Conservation (phyloP, 2,797 vertebrate species). For the Falco cherrug region DNA sequence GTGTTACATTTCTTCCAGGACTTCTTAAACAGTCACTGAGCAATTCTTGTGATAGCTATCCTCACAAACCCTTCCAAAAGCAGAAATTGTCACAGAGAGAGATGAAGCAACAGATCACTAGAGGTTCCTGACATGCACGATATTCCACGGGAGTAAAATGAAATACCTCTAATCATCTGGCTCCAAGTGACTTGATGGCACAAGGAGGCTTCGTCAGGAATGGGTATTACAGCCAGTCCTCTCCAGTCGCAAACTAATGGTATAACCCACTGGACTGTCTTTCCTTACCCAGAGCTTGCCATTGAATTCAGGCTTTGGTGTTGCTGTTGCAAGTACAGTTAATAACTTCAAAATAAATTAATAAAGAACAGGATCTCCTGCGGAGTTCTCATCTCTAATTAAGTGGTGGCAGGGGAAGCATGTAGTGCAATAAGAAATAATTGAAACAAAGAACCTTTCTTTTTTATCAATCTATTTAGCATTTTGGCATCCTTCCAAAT, state of each 20-base stretch:
- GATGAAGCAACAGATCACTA: not conserved
- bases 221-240: not conserved
- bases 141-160: not conserved
- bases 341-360: slow-evolving; percentile 49
- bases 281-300: not conserved
- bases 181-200: not conserved
- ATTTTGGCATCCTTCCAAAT: slow-evolving; percentile 56
- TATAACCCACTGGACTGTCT: not conserved
- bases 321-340: not conserved
- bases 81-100: not conserved
- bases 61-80: not conserved
- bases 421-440: slow-evolving; percentile 50
- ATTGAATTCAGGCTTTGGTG: not conserved
- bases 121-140: not conserved
- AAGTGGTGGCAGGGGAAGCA: slow-evolving; percentile 30
- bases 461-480: slow-evolving; percentile 50
- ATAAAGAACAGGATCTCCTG: slow-evolving; percentile 50
- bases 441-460: slow-evolving; percentile 56
- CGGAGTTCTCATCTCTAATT: slow-evolving; percentile 27
- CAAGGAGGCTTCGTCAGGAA: not conserved
- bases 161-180: not conserved
- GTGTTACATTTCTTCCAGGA: not conserved
- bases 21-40: not conserved
- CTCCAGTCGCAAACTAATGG: not conserved
- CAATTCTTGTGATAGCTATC: not conserved